Percentiles rank a stretch among this genome's conserved stretches.
These are phyloP conservation scores for Nesoenas mayeri DNA, from an alignment of 2,113 vertebrate genomes.

Conservation along the genomic window DNA sequence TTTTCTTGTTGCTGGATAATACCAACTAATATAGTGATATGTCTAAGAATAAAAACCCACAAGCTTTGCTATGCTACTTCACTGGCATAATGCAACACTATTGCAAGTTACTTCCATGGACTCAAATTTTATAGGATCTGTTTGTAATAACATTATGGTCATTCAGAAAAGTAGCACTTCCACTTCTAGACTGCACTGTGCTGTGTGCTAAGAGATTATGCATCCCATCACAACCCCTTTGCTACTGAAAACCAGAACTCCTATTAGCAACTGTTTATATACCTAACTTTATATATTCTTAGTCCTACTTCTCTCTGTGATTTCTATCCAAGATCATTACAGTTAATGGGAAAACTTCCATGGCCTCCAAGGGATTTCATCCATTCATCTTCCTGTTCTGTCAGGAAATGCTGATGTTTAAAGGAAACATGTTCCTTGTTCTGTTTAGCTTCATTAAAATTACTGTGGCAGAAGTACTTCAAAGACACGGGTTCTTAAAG, in stretches of 20 bases:
- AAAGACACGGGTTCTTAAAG: constrained; percentile 11
- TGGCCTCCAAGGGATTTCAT: not conserved
- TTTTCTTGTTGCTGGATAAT: not conserved
- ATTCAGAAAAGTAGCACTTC: not conserved
- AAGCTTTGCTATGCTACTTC: not conserved
- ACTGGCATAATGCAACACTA: not conserved
- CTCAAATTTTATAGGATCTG: not conserved
- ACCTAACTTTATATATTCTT: not conserved
- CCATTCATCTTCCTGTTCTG: not conserved
- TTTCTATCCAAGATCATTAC: not conserved
- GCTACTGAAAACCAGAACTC: not conserved
- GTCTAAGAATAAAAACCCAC: not conserved
- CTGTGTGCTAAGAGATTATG: not conserved
- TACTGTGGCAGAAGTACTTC: not conserved
- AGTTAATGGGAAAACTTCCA: not conserved
- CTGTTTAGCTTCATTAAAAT: constrained; percentile 23
- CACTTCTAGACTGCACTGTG: not conserved
- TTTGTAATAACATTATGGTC: not conserved
- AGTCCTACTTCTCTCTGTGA: not conserved
- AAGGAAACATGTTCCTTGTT: not conserved
- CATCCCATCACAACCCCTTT: not conserved
- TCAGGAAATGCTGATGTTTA: constrained; percentile 28
- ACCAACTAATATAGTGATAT: not conserved
- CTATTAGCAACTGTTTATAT: not conserved
- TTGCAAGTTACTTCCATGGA: not conserved